Base-by-base conservation (phyloP, 2,888 invertebrate species). In the Thymelicus sylvestris region DNA sequence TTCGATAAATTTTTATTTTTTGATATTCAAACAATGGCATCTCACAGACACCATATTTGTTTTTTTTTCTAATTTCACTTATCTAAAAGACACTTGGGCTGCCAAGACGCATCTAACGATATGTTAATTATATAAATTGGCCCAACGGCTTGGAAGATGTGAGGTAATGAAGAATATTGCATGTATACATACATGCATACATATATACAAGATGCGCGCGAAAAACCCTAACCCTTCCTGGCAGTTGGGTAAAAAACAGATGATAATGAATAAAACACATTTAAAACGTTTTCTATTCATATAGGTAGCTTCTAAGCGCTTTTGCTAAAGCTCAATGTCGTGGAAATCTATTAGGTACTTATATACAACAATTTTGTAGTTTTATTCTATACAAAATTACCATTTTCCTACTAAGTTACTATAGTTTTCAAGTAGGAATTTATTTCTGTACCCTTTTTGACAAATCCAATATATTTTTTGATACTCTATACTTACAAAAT, bases 251-350 rank as follows among this genome's bases (percentile, higher is more conserved):
- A 31, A 31, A 31, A 31, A 62, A 47, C 47, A 62, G 47, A 24
- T 24, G 13, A 39, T 39, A 60, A 15, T 15, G 39, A 39, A 8
- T 60, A 59, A n/a, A 47, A 24, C n/a, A 47, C 7, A 12, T 38
- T 19, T 15, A 52, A n/a, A n/a, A 31, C 66, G 38, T 57, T 66
- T 15, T 59, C 59, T 59, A 47, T 66, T 59, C 47, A 19, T 19
- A 19, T 19, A 66, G n/a, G n/a, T 59, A 66, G 66, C 59, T 66
- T 66, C 38, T 59, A 47, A 48, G n/a, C 47, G 66, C 66, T 66
- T 59, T 59, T 59, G 59, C 66, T 52, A 66, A n/a, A 19, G 44
- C 59, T 66, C 7, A 13, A 24, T 57, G 57, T 57, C 31, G 24
- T 57, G 10, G 8, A 24, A 57, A 12, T 12, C 31, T 31, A 57